A percentile compares a stretch with the other conserved stretches of the same genome.
Conservation (phyloP, 2,113 vertebrate species). For the Felis chaus region DNA sequence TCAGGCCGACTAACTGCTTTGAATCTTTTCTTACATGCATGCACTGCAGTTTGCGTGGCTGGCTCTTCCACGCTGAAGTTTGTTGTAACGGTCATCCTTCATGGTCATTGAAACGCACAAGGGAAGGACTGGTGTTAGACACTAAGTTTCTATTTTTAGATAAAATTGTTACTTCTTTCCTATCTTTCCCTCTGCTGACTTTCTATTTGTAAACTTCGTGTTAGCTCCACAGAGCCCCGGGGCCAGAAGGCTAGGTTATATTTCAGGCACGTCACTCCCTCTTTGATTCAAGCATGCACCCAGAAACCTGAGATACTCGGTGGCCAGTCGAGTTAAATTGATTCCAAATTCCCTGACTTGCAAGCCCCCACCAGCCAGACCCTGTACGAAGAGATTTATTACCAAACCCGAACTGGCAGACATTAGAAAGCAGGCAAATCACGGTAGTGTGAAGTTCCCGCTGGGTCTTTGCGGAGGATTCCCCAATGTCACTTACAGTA, state of each 20-base stretch:
- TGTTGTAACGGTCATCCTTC: conserved; percentile 30
- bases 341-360: neutral
- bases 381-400: conserved; percentile 27
- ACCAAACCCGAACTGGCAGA: neutral
- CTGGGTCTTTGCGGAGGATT: conserved; percentile 14
- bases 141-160: conserved; percentile 57
- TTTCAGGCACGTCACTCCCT: neutral
- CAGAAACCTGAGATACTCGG: neutral
- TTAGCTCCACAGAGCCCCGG: neutral
- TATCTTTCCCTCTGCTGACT: conserved; percentile 32
- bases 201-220: conserved; percentile 65
- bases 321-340: neutral
- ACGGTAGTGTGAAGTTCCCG: neutral
- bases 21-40: conserved; percentile 16
- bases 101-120: conserved; percentile 47
- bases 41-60: neutral
- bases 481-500: conserved; percentile 70
- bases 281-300: conserved; percentile 35
- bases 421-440: conserved; percentile 11
- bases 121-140: conserved; percentile 30
- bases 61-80: conserved; percentile 17
- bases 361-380: neutral
- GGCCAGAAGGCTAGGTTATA: neutral
- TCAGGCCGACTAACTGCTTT: conserved; percentile 6
- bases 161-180: conserved; percentile 54